These are phyloP conservation scores for Calliphora vicina DNA, from an alignment of 1,140 invertebrate genomes.

Conservation along the genomic window DNA sequence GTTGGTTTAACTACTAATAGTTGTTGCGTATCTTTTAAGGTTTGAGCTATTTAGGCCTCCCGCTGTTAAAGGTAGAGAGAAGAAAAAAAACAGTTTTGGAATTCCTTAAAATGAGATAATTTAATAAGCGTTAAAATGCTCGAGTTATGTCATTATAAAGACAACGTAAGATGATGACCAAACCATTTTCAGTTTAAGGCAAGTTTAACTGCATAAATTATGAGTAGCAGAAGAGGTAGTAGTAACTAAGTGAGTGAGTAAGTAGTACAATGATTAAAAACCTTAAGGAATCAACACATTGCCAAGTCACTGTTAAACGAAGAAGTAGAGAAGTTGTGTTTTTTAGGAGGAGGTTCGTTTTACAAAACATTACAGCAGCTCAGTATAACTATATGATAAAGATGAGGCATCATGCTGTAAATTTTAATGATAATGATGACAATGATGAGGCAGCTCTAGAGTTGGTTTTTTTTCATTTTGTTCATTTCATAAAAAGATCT, in stretches of 20 bases:
- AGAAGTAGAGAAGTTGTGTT: too few species aligned
- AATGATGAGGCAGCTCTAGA: constrained; percentile 28
- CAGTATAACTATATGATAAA: too few species aligned
- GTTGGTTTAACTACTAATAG: not conserved
- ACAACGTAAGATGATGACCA: constrained; percentile 16
- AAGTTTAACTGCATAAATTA: constrained; percentile 21
- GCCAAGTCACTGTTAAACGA: too few species aligned
- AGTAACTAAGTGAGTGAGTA: not conserved
- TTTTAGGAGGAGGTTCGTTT: too few species aligned
- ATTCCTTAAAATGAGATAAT: constrained; percentile 60
- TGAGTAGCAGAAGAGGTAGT: not conserved
- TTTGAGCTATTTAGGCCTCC: not conserved
- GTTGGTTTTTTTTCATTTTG: too few species aligned
- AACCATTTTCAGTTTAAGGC: not conserved
- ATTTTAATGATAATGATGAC: constrained; percentile 34
- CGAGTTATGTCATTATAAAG: constrained; percentile 64
- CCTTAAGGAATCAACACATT: too few species aligned
- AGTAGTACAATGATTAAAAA: too few species aligned
- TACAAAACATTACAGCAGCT: too few species aligned
- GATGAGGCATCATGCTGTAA: constrained; percentile 1
- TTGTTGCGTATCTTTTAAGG: not conserved
- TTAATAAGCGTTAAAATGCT: constrained; percentile 64
- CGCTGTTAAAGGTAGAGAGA: not conserved
- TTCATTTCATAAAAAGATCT: too few species aligned
- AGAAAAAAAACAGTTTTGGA: not conserved